Conservation (phyloP, 2,113 vertebrate species). For the Hyla sarda region DNA sequence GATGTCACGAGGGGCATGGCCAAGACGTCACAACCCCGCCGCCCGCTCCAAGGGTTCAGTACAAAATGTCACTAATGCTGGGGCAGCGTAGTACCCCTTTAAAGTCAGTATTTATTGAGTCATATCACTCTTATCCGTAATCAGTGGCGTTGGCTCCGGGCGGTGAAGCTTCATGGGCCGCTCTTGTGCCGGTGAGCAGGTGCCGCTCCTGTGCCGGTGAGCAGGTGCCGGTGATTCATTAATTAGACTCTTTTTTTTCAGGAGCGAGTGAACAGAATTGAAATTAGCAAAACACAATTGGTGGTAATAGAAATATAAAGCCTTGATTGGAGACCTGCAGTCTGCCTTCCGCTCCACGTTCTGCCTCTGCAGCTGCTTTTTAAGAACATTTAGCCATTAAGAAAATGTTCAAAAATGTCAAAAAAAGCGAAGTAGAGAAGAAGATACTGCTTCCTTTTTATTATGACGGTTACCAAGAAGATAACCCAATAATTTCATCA, state of each 20-base stretch:
- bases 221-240: constrained; percentile 30
- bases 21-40: too few relatives aligned
- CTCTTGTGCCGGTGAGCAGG: not conserved
- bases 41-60: too few relatives aligned
- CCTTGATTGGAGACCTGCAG: constrained; percentile 9
- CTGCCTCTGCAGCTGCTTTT: not conserved
- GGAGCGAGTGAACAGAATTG: not conserved
- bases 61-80: too few relatives aligned
- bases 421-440: too few relatives aligned
- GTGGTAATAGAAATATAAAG: constrained; percentile 6
- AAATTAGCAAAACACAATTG: constrained; percentile 32
- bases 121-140: not conserved
- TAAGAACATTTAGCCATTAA: not conserved
- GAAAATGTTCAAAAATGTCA: not conserved
- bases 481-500: not conserved
- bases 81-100: too few relatives aligned
- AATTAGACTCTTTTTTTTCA: constrained; percentile 10
- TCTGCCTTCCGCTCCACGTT: not conserved
- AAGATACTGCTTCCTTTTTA: not conserved
- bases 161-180: not conserved
- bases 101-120: too few relatives aligned
- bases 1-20: too few relatives aligned
- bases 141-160: not conserved
- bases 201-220: not conserved
- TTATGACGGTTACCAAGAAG: too few relatives aligned